A percentile compares a stretch with the other conserved stretches of the same genome.
Evolutionary conservation across 2,113 vertebrate species (phyloP).

Genomic region (Neoarius graeffei): DNA sequence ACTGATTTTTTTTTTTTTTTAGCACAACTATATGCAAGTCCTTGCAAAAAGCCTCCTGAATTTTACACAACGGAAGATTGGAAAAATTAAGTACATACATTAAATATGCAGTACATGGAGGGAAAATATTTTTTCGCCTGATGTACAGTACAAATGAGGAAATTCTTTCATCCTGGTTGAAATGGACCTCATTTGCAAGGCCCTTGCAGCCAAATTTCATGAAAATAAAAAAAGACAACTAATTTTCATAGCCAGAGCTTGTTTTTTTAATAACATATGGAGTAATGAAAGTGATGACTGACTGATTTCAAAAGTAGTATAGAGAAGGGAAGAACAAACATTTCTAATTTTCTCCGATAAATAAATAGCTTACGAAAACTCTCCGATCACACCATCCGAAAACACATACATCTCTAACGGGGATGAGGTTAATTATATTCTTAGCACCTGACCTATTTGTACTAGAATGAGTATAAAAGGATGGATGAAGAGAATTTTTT

Average conservation of each 20-base stretch:
- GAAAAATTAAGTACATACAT: neutral
- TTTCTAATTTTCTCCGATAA: neutral
- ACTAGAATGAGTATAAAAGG: neutral
- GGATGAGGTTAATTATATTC: neutral
- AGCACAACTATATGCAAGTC: too few species aligned
- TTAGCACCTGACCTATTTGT: neutral
- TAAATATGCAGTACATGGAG: neutral
- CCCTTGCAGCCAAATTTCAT: neutral
- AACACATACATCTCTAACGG: neutral
- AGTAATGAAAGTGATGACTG: neutral
- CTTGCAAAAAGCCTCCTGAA: neutral
- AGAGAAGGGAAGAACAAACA: too few species aligned
- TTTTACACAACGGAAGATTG: neutral
- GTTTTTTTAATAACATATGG: neutral
- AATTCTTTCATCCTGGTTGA: neutral
- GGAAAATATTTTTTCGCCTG: neutral
- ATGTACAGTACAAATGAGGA: neutral
- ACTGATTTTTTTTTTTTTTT: too few species aligned
- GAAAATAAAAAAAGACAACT: neutral
- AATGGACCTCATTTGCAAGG: neutral
- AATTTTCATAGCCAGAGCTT: neutral
- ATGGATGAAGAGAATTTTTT: neutral
- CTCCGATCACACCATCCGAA: neutral
- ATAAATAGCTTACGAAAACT: too few species aligned
- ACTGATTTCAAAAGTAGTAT: too few species aligned